Base-by-base conservation (phyloP, 2,113 vertebrate species). In the Oncorhynchus nerka region DNA sequence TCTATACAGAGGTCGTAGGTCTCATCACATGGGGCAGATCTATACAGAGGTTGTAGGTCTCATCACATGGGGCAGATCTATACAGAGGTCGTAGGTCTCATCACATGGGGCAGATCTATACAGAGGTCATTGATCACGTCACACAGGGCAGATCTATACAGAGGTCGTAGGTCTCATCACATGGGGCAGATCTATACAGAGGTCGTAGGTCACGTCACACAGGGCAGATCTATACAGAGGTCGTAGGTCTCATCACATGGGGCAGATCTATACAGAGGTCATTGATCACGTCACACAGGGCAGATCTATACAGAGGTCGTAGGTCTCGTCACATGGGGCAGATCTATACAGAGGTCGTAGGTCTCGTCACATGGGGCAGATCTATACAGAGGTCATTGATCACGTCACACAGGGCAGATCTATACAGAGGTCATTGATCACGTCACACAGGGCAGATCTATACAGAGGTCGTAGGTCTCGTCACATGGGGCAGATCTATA, bases 1-100 rank as follows among this genome's bases (percentile, higher is more conserved):
- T 90, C 83, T 92, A 16, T 22, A 19, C 32, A 8, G n/a, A 22
- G n/a, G 61, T 15, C 7, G 7, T 39, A 7, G 22, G 9, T 20
- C 7, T 20, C 26, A 22, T 93, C 75, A 94, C 77, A 94, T 73
- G 4, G 89, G 39, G 57, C 93, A 94, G 84, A 94, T 90, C 83
- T 92, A 16, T 22, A 11, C 32, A 8, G n/a, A n/a, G 15, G 48
- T 15, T 1, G 7, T 39, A 7, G 22, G 5, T 20, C 7, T 24
- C 26, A 19, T 93, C 76, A 94, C 78, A 94, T 75, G 4, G 89
- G 39, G 57, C 93, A 94, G 84, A 94, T 90, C 83, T 92, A 9
- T 22, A 19, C 51, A 8, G n/a, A n/a, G 15, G 61, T 15, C 7
- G 7, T 39, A 1, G 22, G 9, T 20, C 7, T 19, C 26, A n/a